Evolutionary conservation across 2,113 vertebrate genomes (phyloP), one percentile per base, ranked within the genome.

Genomic region (Peromyscus californicus): DNA sequence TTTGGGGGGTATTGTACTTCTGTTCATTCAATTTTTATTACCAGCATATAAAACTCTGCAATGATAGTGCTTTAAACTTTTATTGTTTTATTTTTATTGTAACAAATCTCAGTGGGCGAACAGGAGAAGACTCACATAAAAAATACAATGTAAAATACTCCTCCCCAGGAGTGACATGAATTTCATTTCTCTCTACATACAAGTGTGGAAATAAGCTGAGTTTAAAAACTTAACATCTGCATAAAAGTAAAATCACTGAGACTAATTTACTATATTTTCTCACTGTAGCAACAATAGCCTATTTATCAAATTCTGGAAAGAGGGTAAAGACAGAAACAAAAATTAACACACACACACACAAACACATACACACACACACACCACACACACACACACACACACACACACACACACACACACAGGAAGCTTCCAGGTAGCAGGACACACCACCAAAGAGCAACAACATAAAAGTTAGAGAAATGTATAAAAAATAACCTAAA

Each of bases 21-120:
- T 19, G 76, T 24, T 86, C 61, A 83, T 70, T 92, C 36, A n/a
- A n/a, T 51, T 91, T 97, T 96, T 74, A 96, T 92, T 87, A 84
- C 26, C 48, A 65, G 42, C 21, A 75, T 7, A 84, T 94, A 76
- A 90, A 97, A 54, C 36, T 87, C 54, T 90, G 17, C 76, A 67
- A 72, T n/a, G 10, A 63, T 39, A 5, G 19, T 22, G 8, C 22
- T 93, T 96, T 85, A 63, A 79, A 88, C 61, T 29, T 90, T 39
- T 59, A 61, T 19, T 79, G 51, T 61, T 94, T 61, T 92, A 79
- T 87, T 93, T 96, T 72, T 33, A 76, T 65, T 94, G 59, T 59
- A 80, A 88, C 36, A 80, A 29, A 91, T 96, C 10, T 90, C 45
- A 26, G n/a, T n/a, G 39, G n/a, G 39, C 59, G 86, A 12, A 12